Percentiles rank a stretch among this genome's conserved stretches.
Evolutionary conservation across 2,113 vertebrate genomes (phyloP).

Genomic region (Stegastes partitus): DNA sequence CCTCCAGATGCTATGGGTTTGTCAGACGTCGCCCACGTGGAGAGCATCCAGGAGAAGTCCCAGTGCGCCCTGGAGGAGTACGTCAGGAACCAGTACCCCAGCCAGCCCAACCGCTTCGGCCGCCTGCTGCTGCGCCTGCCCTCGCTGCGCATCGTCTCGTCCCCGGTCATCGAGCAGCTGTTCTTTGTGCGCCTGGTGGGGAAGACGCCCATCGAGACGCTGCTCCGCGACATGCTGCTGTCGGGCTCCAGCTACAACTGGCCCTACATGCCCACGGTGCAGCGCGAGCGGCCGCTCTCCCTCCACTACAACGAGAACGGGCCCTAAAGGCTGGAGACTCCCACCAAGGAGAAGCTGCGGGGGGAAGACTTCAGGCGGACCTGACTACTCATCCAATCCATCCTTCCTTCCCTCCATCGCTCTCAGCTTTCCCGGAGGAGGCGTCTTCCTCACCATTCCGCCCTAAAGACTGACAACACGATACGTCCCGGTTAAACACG

Average conservation of each 20-base stretch:
- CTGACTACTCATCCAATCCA: conserved; percentile 17
- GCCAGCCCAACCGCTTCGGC: conserved; percentile 89
- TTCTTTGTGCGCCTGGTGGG: conserved; percentile 92
- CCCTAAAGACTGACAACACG: conserved; percentile 19
- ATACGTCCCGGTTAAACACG: conserved; percentile 16
- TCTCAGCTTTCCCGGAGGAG: conserved; percentile 46
- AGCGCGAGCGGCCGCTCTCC: conserved; percentile 85
- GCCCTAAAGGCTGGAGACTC: conserved; percentile 70
- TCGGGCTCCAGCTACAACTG: conserved; percentile 91
- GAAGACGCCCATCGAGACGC: conserved; percentile 92
- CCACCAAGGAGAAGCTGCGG: not conserved
- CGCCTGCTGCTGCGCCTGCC: conserved; percentile 90
- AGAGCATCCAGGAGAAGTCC: conserved; percentile 91
- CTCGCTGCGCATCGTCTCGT: conserved; percentile 89
- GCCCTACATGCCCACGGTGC: conserved; percentile 89
- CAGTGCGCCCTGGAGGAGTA: conserved; percentile 92
- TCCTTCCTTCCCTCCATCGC: conserved; percentile 25
- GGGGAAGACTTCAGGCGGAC: conserved; percentile 21
- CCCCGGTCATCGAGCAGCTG: conserved; percentile 91
- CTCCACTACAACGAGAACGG: conserved; percentile 88
- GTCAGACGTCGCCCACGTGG: conserved; percentile 88
- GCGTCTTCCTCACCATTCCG: conserved; percentile 56
- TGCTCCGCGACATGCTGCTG: conserved; percentile 91
- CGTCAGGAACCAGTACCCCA: conserved; percentile 89
- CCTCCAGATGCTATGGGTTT: conserved; percentile 88